Percentiles rank a stretch among this genome's conserved stretches.
Conservation (phyloP, 2,888 invertebrate species). For the Acleris emargana region DNA sequence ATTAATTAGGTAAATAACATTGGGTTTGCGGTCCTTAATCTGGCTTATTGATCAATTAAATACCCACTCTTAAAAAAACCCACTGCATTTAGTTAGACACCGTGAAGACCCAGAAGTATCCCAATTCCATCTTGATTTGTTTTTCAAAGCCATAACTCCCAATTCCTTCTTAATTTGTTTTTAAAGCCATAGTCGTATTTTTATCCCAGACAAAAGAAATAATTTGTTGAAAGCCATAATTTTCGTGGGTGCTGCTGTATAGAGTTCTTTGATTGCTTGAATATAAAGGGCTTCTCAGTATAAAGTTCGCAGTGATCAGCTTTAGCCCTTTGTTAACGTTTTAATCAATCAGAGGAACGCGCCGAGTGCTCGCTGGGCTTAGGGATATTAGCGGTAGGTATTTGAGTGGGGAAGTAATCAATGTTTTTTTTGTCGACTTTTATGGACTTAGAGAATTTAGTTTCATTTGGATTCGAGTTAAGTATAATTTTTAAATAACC, state of each 20-base stretch:
- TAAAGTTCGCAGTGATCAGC: constrained; percentile 77
- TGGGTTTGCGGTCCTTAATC: no score
- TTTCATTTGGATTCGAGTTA: not conserved
- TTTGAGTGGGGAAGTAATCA: constrained; percentile 27
- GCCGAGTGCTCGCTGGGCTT: constrained; percentile 46
- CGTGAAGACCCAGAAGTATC: constrained; percentile 14
- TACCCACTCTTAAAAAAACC: not conserved
- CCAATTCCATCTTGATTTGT: constrained; percentile 24
- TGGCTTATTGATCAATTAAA: not conserved
- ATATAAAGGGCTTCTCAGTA: constrained; percentile 76
- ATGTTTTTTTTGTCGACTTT: not conserved
- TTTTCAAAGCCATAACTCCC: constrained; percentile 20
- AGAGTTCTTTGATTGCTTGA: constrained; percentile 76
- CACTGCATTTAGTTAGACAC: not conserved
- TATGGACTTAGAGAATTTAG: not conserved
- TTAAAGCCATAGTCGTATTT: constrained; percentile 39
- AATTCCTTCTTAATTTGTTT: constrained; percentile 25
- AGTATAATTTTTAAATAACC: not conserved
- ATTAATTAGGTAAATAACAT: no score
- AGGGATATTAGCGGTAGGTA: constrained; percentile 38
- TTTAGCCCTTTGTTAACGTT: constrained; percentile 80
- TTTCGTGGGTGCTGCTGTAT: constrained; percentile 65
- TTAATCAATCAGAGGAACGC: constrained; percentile 78
- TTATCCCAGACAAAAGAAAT: constrained; percentile 49
- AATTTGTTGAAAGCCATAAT: constrained; percentile 59